phyloP scores from a whole-genome alignment of 2,888 invertebrate species.

The Amphipoea lucens region DNA sequence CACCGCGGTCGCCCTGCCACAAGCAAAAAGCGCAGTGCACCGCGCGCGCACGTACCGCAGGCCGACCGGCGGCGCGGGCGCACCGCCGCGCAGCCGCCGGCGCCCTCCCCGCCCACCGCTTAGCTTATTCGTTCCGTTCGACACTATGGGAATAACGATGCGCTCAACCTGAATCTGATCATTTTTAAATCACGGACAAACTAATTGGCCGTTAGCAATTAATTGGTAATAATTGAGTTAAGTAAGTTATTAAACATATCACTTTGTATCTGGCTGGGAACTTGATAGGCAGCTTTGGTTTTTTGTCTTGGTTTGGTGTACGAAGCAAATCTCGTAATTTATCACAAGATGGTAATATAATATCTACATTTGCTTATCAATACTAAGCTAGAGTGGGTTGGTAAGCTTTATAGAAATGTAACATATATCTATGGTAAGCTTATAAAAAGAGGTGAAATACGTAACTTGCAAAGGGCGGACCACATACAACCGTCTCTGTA shows the following conservation, averaged over 20 bases:
- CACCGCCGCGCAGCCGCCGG: conserved; percentile 55
- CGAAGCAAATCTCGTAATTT: background rate
- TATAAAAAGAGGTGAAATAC: background rate
- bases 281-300: conserved; percentile 24
- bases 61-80: conserved; percentile 6
- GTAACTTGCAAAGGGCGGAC: background rate
- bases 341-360: no score
- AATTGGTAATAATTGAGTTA: conserved; percentile 62
- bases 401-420: background rate
- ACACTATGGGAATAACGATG: conserved; percentile 64
- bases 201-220: conserved; percentile 62
- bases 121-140: conserved; percentile 73
- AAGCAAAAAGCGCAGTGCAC: conserved; percentile 74
- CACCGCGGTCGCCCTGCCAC: conserved; percentile 72
- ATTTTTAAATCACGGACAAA: conserved; percentile 61
- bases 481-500: background rate
- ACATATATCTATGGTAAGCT: background rate
- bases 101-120: conserved; percentile 76
- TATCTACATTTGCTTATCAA: background rate
- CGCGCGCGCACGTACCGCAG: conserved; percentile 60
- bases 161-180: conserved; percentile 65
- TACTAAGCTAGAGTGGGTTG: background rate
- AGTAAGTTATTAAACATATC: conserved; percentile 63
- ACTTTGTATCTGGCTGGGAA: conserved; percentile 35
- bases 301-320: conserved; percentile 29